Evolutionary conservation across 2,113 vertebrate species (phyloP).

Genomic region (Ibidorhyncha struthersii): DNA sequence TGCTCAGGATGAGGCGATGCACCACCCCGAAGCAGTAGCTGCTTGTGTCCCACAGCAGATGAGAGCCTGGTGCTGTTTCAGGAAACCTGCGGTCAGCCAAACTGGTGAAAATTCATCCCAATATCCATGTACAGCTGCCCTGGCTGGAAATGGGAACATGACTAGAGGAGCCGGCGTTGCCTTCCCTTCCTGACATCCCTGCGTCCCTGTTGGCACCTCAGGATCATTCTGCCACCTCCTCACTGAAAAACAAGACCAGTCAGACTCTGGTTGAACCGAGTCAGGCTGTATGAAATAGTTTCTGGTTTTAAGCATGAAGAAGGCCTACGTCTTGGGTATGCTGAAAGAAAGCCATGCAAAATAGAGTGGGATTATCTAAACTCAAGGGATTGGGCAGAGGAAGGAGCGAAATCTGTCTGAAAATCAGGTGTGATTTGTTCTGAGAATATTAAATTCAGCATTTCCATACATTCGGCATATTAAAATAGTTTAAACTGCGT

Average conservation of each 20-base stretch:
- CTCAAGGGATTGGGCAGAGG: neutral
- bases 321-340: rapidly evolving
- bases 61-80: neutral
- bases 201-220: neutral
- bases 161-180: rapidly evolving
- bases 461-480: slow-evolving; percentile 24
- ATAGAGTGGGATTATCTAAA: neutral
- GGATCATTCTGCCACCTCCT: neutral
- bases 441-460: slow-evolving; percentile 23
- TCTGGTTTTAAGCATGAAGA: neutral
- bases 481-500: neutral
- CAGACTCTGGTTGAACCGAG: neutral
- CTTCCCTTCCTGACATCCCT: neutral
- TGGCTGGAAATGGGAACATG: neutral
- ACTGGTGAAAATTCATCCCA: neutral
- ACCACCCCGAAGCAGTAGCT: neutral
- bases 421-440: slow-evolving; percentile 17
- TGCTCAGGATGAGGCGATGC: neutral
- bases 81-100: neutral
- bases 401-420: neutral
- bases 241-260: neutral
- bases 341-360: neutral
- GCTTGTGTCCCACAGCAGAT: neutral
- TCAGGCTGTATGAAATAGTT: neutral
- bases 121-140: neutral